A percentile compares a stretch with the other conserved stretches of the same genome.
These are phyloP conservation scores for Cremastobaeus sp. DNA, from an alignment of 2,888 invertebrate genomes.

Conservation along the genomic window DNA sequence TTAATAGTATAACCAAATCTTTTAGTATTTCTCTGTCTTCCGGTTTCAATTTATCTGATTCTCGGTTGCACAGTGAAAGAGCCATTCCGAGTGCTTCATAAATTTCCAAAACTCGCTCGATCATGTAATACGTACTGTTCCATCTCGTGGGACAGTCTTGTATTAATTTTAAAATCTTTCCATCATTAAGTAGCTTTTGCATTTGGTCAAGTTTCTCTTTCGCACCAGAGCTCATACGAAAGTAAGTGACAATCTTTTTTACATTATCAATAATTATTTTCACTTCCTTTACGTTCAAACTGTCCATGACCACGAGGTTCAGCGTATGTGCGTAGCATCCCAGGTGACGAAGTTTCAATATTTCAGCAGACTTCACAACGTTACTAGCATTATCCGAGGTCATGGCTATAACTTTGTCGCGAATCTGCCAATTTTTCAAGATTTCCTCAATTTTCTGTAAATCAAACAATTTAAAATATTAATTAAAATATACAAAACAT, in stretches of 20 bases:
- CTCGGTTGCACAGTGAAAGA: background rate
- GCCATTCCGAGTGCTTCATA: background rate
- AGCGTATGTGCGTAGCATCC: conserved; percentile 9
- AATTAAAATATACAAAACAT: background rate
- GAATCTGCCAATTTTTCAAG: background rate
- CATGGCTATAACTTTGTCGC: background rate
- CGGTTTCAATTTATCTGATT: background rate
- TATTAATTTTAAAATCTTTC: background rate
- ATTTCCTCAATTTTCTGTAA: conserved; percentile 5
- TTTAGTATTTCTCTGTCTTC: background rate
- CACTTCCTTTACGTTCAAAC: background rate
- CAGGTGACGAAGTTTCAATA: background rate
- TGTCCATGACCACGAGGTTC: background rate
- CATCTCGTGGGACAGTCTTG: background rate
- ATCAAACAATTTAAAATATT: no score
- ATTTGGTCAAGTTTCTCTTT: conserved; percentile 3
- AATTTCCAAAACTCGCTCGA: background rate
- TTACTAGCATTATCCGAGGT: background rate
- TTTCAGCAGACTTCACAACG: background rate
- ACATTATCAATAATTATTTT: background rate
- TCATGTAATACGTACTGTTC: background rate
- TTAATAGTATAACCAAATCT: background rate
- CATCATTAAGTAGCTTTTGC: background rate
- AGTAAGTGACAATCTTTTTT: conserved; percentile 10
- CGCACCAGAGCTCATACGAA: background rate